phyloP scores from a whole-genome alignment of 2,888 invertebrate species.

The Cheilosia grossa region DNA sequence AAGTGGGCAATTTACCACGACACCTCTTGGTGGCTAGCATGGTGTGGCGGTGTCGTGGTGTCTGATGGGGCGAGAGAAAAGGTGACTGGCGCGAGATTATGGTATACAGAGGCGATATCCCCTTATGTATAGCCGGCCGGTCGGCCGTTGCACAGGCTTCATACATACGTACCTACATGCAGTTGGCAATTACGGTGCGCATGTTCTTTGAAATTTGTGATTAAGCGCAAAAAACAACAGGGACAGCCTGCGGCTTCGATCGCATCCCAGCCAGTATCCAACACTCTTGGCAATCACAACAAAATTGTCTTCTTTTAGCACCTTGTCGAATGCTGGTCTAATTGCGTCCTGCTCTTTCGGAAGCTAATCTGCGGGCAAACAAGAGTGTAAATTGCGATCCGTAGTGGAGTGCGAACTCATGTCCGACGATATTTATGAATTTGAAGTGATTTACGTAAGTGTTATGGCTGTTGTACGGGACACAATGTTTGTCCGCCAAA shows the following conservation, averaged over 20 bases:
- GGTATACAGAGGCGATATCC: slow-evolving; percentile 25
- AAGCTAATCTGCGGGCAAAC: slow-evolving; percentile 71
- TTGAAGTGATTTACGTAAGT: slow-evolving; percentile 73
- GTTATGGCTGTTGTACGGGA: slow-evolving; percentile 67
- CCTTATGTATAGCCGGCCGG: neutral
- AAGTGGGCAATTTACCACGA: slow-evolving; percentile 74
- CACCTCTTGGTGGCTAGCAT: slow-evolving; percentile 48
- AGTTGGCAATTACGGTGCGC: slow-evolving; percentile 71
- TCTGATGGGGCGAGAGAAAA: slow-evolving; percentile 16
- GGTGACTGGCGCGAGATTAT: neutral
- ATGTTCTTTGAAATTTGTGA: slow-evolving; percentile 72
- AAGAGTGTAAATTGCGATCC: slow-evolving; percentile 72
- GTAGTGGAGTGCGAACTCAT: slow-evolving; percentile 71
- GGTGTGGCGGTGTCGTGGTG: slow-evolving; percentile 16
- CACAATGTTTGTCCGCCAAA: slow-evolving; percentile 71
- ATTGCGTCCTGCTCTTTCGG: slow-evolving; percentile 72
- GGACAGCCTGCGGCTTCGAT: slow-evolving; percentile 24
- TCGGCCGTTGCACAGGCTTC: slow-evolving; percentile 12
- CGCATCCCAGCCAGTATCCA: slow-evolving; percentile 16
- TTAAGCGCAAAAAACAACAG: slow-evolving; percentile 47
- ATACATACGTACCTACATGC: slow-evolving; percentile 33
- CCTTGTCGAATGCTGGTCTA: slow-evolving; percentile 73
- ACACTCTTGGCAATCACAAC: slow-evolving; percentile 63
- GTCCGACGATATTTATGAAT: slow-evolving; percentile 72
- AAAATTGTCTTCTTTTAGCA: slow-evolving; percentile 73